phyloP scores from a whole-genome alignment of 2,797 vertebrate species.

The Bryconaethiops microstoma region DNA sequence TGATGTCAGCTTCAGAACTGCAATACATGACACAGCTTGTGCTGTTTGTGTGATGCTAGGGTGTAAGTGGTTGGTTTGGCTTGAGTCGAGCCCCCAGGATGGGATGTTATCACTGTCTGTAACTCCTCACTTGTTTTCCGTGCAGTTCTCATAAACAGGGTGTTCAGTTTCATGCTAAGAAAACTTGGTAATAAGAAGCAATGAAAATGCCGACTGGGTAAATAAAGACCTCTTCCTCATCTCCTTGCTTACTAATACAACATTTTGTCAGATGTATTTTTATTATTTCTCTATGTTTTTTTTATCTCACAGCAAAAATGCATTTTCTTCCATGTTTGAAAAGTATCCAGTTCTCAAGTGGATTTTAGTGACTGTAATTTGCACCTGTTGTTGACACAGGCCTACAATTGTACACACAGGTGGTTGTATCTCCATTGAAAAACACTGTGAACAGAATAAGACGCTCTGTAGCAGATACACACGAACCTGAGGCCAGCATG shows the following conservation, averaged over 20 bases:
- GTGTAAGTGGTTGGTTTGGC: neutral
- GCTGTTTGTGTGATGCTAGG: constrained; percentile 29
- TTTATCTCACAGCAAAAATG: no score
- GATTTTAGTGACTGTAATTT: no score
- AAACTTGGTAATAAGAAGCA: no score
- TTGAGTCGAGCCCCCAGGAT: neutral
- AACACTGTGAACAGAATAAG: neutral
- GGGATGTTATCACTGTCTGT: constrained; percentile 37
- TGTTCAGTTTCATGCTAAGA: no score
- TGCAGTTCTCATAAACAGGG: neutral
- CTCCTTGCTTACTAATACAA: no score
- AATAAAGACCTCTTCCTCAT: no score
- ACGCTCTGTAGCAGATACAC: neutral
- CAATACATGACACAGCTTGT: constrained; percentile 43
- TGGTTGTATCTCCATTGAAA: neutral
- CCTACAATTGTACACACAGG: neutral
- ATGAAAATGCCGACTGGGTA: no score
- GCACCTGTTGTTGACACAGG: neutral
- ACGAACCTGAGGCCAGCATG: neutral
- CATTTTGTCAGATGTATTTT: no score
- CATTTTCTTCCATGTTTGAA: no score
- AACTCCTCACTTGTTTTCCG: constrained; percentile 55
- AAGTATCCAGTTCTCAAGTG: no score
- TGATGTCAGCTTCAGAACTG: constrained; percentile 24
- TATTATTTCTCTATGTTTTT: no score